Evolutionary conservation across 2,113 vertebrate genomes (phyloP).

Genomic region (Erpornis zantholeuca): DNA sequence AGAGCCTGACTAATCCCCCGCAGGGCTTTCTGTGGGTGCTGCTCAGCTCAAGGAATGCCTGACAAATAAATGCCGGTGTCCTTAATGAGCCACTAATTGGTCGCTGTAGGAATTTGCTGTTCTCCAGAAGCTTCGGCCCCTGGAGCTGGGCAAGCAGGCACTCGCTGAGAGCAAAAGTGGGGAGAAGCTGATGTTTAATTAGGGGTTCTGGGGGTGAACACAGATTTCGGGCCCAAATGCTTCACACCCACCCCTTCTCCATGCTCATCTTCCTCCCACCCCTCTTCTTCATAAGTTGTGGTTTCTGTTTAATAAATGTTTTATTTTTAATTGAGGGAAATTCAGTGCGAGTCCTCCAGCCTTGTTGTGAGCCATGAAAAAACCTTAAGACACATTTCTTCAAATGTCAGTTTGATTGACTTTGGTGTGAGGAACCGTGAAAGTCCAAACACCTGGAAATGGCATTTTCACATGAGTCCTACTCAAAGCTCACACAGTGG

Average conservation of each 20-base stretch:
- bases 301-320: not conserved
- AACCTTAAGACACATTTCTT: not conserved
- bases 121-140: not conserved
- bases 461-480: not conserved
- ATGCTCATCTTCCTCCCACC: not conserved
- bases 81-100: not conserved
- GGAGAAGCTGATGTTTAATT: not conserved
- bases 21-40: slow-evolving; percentile 26
- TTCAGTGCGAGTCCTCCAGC: not conserved
- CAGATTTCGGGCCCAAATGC: not conserved
- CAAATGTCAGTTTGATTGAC: not conserved
- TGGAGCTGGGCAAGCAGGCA: not conserved
- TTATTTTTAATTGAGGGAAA: not conserved
- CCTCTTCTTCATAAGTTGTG: not conserved
- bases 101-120: not conserved
- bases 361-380: not conserved
- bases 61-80: not conserved
- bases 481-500: not conserved
- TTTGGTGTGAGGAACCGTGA: not conserved
- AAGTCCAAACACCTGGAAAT: not conserved
- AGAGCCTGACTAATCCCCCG: slow-evolving; percentile 19
- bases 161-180: not conserved
- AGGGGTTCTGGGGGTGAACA: not conserved
- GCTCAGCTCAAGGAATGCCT: not conserved
- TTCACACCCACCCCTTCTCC: not conserved